Conservation (phyloP, 2,888 invertebrate species). For the Hirtodrosophila trivittata region DNA sequence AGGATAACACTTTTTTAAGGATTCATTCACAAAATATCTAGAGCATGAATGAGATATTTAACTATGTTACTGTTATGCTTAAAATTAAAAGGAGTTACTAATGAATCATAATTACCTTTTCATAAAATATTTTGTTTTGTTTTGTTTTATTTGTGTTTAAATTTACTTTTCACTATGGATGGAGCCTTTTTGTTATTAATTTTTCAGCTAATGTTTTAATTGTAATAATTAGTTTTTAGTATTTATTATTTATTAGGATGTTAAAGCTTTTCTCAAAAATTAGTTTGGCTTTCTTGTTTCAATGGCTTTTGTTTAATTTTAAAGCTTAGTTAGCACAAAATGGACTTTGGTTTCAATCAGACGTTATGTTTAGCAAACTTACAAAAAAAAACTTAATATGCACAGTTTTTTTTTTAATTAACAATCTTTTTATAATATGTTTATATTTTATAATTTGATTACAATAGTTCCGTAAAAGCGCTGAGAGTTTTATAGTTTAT, state of each 20-base stretch:
- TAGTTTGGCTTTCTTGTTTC: slow-evolving; percentile 26
- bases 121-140: background rate
- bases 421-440: slow-evolving; percentile 2
- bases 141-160: slow-evolving; percentile 6
- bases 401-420: slow-evolving; percentile 12
- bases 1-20: too few species aligned
- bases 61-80: too few species aligned
- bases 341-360: slow-evolving; percentile 43
- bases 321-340: slow-evolving; percentile 56
- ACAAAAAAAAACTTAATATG: slow-evolving; percentile 16
- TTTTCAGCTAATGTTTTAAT: slow-evolving; percentile 32
- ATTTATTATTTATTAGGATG: slow-evolving; percentile 3
- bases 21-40: too few species aligned
- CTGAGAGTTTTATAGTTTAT: slow-evolving; percentile 18
- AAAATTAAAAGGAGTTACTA: too few species aligned
- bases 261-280: slow-evolving; percentile 40
- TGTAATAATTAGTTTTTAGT: background rate
- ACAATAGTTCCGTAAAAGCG: slow-evolving; percentile 49
- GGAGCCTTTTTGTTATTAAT: slow-evolving; percentile 41
- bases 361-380: slow-evolving; percentile 41
- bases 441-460: slow-evolving; percentile 14
- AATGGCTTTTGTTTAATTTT: slow-evolving; percentile 11
- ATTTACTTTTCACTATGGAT: slow-evolving; percentile 56
- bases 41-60: too few species aligned
- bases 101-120: slow-evolving; percentile 2